phyloP scores from a whole-genome alignment of 2,797 vertebrate species.

The Arremon brunneinucha region DNA sequence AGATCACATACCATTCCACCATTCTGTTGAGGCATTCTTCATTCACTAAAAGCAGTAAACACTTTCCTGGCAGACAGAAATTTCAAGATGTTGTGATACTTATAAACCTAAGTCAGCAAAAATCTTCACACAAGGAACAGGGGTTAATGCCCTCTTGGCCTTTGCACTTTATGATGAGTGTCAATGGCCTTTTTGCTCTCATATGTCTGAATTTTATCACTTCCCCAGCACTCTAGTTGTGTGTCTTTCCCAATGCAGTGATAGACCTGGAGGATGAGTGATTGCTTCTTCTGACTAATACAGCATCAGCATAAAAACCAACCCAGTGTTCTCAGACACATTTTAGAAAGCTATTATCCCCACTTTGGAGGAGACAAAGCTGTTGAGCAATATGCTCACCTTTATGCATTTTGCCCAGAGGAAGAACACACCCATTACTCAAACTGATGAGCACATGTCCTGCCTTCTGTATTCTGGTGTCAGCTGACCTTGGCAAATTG shows the following conservation, averaged over 20 bases:
- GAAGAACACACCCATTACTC: not conserved
- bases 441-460: rapidly evolving
- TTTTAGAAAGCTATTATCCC: not conserved
- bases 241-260: not conserved
- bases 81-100: not conserved
- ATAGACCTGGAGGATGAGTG: not conserved
- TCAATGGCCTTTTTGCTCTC: not conserved
- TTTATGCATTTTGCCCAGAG: not conserved
- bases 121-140: not conserved
- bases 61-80: not conserved
- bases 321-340: not conserved
- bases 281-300: not conserved
- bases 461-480: not conserved
- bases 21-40: not conserved
- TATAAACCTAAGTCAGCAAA: not conserved
- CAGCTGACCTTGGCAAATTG: not conserved
- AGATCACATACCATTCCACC: not conserved
- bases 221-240: not conserved
- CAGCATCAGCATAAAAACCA: not conserved
- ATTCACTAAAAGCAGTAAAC: not conserved
- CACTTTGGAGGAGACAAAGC: not conserved
- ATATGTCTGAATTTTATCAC: not conserved
- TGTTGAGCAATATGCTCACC: not conserved
- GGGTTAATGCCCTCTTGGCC: not conserved
- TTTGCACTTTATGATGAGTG: not conserved